Percentiles rank a stretch among this genome's conserved stretches.
phyloP scores from a whole-genome alignment of 2,888 invertebrate genomes.

The Masnerella sp. region DNA sequence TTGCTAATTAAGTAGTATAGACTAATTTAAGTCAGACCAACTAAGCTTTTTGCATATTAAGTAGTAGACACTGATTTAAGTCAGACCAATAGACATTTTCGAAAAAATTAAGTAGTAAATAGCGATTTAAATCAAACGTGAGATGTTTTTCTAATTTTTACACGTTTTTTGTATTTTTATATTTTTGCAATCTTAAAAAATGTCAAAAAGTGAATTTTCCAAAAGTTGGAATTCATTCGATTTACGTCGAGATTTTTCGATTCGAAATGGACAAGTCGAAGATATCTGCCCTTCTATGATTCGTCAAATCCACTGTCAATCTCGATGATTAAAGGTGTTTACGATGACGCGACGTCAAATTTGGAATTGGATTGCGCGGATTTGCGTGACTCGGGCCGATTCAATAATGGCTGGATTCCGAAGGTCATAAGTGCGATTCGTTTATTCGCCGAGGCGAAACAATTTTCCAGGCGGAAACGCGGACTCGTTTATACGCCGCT shows the following conservation, averaged over 20 bases:
- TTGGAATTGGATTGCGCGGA: conserved; percentile 46
- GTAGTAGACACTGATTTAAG: no score
- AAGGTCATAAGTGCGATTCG: conserved; percentile 61
- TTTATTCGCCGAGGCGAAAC: conserved; percentile 59
- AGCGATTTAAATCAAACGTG: no score
- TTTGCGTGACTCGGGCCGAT: conserved; percentile 53
- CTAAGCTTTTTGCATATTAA: no score
- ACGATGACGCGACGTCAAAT: conserved; percentile 23
- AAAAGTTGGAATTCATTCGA: no score
- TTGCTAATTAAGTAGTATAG: no score
- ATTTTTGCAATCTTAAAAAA: no score
- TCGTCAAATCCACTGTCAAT: conserved; percentile 33
- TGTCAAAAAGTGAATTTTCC: no score
- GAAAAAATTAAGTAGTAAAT: no score
- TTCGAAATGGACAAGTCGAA: conserved; percentile 21
- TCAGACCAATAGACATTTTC: no score
- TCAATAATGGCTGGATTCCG: conserved; percentile 54
- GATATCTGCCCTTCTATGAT: conserved; percentile 30
- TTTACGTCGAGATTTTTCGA: no score
- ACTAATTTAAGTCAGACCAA: conserved; percentile 23
- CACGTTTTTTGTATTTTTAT: no score
- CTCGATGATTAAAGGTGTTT: conserved; percentile 46
- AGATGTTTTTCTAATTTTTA: no score
- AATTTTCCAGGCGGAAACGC: conserved; percentile 64
- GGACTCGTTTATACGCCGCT: conserved; percentile 59